Conservation (phyloP, 1,140 invertebrate species). For the Drosophila truncata region DNA sequence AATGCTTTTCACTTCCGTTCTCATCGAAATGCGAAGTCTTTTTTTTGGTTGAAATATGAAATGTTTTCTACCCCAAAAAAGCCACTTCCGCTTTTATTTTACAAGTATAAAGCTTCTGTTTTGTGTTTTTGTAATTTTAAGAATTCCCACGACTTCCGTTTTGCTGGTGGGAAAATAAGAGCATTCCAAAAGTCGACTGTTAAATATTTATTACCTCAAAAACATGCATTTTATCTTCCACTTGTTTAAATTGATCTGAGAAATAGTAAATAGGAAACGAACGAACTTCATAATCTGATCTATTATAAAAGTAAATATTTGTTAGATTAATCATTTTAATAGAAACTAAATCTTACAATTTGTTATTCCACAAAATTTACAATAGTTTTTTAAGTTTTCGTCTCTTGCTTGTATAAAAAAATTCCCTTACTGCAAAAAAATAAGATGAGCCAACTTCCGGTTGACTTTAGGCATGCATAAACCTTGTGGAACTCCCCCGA, state of each 20-base stretch:
- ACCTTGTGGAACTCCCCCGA: conserved; percentile 15
- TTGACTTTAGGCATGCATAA: conserved; percentile 41
- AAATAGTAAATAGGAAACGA: background rate
- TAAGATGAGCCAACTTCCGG: conserved; percentile 62
- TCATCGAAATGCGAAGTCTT: background rate
- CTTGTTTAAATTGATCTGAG: background rate
- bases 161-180: background rate
- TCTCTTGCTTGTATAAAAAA: background rate
- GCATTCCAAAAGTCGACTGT: background rate
- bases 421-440: background rate
- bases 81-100: conserved; percentile 4
- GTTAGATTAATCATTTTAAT: background rate
- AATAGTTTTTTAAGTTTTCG: background rate
- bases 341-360: background rate
- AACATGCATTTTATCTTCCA: conserved; percentile 25
- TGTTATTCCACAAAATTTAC: background rate
- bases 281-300: background rate
- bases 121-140: background rate
- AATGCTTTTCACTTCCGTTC: conserved; percentile 29
- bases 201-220: background rate
- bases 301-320: background rate
- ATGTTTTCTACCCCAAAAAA: background rate
- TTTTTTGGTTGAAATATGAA: background rate
- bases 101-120: background rate
- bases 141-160: conserved; percentile 28